Evolutionary conservation across 2,113 vertebrate species (phyloP).

Genomic region (Melospiza melodia): DNA sequence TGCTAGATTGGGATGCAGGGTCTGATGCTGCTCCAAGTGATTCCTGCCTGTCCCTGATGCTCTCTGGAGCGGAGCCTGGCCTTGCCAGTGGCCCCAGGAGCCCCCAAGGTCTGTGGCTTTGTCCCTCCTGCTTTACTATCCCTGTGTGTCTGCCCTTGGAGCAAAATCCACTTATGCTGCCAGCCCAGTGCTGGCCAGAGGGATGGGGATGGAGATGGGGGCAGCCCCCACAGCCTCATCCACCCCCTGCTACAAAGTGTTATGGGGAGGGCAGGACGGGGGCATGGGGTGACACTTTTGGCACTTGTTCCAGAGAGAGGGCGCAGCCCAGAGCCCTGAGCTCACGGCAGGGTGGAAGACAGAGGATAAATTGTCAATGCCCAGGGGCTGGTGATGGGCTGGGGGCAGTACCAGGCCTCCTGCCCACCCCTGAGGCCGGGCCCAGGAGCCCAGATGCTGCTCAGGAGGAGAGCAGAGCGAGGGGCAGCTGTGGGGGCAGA

Average conservation of each 20-base stretch:
- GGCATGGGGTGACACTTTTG: neutral
- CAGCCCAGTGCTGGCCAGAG: neutral
- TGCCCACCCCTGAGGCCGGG: neutral
- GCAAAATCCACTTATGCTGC: neutral
- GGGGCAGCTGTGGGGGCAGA: neutral
- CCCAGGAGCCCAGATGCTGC: neutral
- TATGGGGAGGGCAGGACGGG: neutral
- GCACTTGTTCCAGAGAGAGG: slow-evolving; percentile 56
- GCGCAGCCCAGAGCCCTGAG: neutral
- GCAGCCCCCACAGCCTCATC: neutral
- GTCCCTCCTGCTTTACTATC: neutral
- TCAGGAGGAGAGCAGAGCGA: neutral
- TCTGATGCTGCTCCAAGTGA: neutral
- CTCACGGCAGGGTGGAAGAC: neutral
- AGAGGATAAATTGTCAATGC: neutral
- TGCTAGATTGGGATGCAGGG: rapidly evolving
- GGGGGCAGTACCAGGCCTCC: neutral
- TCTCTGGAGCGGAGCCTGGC: neutral
- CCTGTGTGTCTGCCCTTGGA: neutral
- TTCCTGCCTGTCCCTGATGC: neutral
- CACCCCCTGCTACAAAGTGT: slow-evolving; percentile 1
- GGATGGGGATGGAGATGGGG: neutral
- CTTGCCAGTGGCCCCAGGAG: neutral
- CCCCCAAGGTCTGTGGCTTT: neutral
- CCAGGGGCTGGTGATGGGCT: neutral